Evolutionary conservation across 2,888 invertebrate genomes (phyloP), one percentile per base, ranked within the genome.

Genomic region (Piscicola geometra): DNA sequence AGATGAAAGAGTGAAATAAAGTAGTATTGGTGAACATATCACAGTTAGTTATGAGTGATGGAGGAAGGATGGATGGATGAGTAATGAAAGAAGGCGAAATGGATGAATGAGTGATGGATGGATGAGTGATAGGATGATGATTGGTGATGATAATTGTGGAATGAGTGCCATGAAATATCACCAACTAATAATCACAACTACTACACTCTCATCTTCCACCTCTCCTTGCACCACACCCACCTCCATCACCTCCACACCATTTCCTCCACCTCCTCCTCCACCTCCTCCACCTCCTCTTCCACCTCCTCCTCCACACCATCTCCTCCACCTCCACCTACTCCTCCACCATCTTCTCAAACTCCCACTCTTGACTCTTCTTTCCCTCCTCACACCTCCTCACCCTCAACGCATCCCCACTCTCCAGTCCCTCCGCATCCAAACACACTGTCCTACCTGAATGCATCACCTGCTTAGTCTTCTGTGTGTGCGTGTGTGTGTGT

Each of bases 231-330:
- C 41, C 15, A 41, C 15, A 9, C 15, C 15, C 15, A 41, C 5
- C 41, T 9, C n/a, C n/a, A n/a, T n/a, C n/a, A 41, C 9, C 15
- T 15, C 3, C 5, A 5, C 5, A 64, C 9, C 5, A 9, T 30
- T n/a, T 52, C 30, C 71, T 85, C 83, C 77, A 85, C 83, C 18
- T 81, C 80, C 85, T 85, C 85, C 76, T 81, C 81, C 85, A 85
- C 3, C 83, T 79, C 68, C 80, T 81, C 3, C 78, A 78, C 2
- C 80, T 82, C 47, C 78, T 15, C 47, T 47, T 77, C 78, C 85
- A 86, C 30, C 78, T 79, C 66, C 79, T 82, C 18, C 86, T 80
- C 18, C 81, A 75, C 0, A 85, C 82, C 77, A 64, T 36, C 1
- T 64, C 77, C 0, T 72, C 70, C 28, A 50, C 76, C 30, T 83